Evolutionary conservation across 2,888 invertebrate genomes (phyloP).

Genomic region (Lamellibrachia columna): DNA sequence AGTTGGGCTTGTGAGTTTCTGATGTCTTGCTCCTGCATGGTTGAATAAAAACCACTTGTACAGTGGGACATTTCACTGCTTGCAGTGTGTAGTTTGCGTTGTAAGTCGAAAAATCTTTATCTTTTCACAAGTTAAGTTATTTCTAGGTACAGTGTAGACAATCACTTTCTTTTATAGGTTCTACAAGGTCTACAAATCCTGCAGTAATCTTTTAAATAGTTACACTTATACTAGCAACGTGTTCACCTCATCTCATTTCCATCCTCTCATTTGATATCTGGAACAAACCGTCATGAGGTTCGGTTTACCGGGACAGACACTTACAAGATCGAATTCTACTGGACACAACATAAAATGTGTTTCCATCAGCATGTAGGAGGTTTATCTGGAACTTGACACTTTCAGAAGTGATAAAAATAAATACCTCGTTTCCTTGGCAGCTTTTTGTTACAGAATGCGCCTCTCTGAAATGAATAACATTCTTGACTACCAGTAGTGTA

Average conservation of each 20-base stretch:
- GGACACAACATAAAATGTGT: background rate
- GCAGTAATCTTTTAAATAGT: no score
- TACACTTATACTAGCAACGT: no score
- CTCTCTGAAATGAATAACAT: background rate
- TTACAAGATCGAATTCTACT: background rate
- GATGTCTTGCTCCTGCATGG: background rate
- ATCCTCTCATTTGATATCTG: background rate
- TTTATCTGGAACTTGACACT: slow-evolving; percentile 10
- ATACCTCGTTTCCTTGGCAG: background rate
- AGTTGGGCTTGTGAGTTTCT: background rate
- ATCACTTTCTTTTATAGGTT: background rate
- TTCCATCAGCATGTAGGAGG: background rate
- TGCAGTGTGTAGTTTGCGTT: background rate
- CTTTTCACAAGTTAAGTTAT: background rate
- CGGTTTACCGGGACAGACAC: background rate
- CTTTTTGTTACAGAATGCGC: background rate
- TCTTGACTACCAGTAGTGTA: background rate
- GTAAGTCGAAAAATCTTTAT: background rate
- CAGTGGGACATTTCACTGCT: background rate
- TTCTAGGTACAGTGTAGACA: background rate
- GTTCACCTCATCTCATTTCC: background rate
- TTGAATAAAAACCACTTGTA: background rate
- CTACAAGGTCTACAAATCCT: no score
- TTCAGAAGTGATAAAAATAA: background rate
- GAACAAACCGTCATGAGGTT: background rate